Percentiles rank a stretch among this genome's conserved stretches.
phyloP scores from a whole-genome alignment of 2,888 invertebrate species.

The Serrognathus titanus region DNA sequence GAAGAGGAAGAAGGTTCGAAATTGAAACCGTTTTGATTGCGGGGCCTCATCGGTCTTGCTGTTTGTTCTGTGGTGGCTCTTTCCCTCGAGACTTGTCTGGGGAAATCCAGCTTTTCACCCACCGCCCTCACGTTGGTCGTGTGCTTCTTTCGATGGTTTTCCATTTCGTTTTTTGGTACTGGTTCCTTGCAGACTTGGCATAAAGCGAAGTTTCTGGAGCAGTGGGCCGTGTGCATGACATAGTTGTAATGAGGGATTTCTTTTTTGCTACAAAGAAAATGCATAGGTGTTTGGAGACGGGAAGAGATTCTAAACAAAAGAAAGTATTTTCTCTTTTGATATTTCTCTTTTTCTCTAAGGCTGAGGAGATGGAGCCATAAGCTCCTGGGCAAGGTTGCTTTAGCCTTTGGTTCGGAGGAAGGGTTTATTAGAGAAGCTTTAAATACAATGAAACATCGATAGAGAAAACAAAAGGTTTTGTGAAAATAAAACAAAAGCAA shows the following conservation, averaged over 20 bases:
- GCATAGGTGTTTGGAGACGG: too few species aligned
- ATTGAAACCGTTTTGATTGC: background rate
- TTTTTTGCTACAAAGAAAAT: slow-evolving; percentile 54
- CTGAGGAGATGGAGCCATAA: too few species aligned
- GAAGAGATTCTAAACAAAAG: too few species aligned
- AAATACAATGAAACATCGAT: too few species aligned
- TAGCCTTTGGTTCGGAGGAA: too few species aligned
- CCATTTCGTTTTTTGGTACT: slow-evolving; percentile 57
- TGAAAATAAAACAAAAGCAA: too few species aligned
- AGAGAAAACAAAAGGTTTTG: too few species aligned
- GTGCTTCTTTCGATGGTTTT: slow-evolving; percentile 53
- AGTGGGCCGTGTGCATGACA: slow-evolving; percentile 68
- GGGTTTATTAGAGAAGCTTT: too few species aligned
- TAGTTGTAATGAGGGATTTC: slow-evolving; percentile 66
- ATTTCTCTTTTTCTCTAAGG: too few species aligned
- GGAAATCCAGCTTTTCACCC: slow-evolving; percentile 10
- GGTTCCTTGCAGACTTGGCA: slow-evolving; percentile 69
- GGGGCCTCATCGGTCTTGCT: background rate
- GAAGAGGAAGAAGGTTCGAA: too few species aligned
- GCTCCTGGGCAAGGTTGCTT: too few species aligned
- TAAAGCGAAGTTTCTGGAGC: slow-evolving; percentile 62
- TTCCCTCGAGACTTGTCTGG: slow-evolving; percentile 7
- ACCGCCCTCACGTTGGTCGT: slow-evolving; percentile 11
- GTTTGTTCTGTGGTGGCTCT: background rate
- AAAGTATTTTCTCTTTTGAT: too few species aligned